Percentiles rank a stretch among this genome's conserved stretches.
These are phyloP conservation scores for Oreochromis grahami DNA, from an alignment of 2,797 vertebrate genomes.

Conservation along the genomic window DNA sequence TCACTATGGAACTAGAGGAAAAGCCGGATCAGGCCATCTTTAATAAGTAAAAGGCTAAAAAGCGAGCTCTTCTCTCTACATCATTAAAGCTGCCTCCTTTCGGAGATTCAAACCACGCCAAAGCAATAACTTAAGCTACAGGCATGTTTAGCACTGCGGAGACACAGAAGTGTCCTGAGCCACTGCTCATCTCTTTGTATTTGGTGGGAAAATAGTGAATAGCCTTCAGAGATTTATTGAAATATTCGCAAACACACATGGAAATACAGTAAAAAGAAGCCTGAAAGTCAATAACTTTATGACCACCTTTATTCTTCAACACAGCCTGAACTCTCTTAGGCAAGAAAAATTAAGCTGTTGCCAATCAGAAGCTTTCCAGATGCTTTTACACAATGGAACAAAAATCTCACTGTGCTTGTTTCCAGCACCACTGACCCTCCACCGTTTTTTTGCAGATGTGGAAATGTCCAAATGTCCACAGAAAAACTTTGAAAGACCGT, in stretches of 20 bases:
- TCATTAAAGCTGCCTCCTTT: not conserved
- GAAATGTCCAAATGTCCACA: not conserved
- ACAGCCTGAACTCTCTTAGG: not conserved
- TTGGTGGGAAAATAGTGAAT: not conserved
- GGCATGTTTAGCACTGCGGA: not conserved
- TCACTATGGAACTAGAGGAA: not conserved
- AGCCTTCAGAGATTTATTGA: not conserved
- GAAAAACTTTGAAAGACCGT: not conserved
- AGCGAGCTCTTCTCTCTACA: not conserved
- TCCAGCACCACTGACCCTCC: not conserved
- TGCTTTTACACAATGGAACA: not conserved
- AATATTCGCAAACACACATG: not conserved
- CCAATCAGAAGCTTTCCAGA: not conserved
- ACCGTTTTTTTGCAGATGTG: not conserved
- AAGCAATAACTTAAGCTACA: not conserved
- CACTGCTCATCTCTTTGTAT: not conserved
- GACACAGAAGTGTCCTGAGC: not conserved
- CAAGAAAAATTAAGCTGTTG: not conserved
- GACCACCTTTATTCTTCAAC: not conserved
- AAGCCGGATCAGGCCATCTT: not conserved
- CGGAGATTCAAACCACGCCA: not conserved
- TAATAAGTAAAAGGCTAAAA: not conserved
- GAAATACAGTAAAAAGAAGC: not conserved
- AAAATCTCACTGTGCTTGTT: not conserved
- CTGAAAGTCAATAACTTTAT: not conserved